Evolutionary conservation across 2,797 vertebrate genomes (phyloP).

Genomic region (Mionectes olivaceus): DNA sequence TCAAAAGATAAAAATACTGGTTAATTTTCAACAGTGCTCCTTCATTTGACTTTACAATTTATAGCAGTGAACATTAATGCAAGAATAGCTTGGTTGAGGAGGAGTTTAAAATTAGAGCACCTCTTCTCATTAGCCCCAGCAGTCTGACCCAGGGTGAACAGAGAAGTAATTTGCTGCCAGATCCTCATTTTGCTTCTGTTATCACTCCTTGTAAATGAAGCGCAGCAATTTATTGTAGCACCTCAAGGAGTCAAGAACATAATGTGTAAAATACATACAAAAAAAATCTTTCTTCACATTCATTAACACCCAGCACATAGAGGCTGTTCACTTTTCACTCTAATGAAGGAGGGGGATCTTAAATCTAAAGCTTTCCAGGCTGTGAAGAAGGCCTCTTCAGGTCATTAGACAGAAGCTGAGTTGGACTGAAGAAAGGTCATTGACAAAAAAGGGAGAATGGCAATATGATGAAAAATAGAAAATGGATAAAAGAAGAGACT

Average conservation of each 20-base stretch:
- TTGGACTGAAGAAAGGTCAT: slow-evolving; percentile 83
- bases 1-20: slow-evolving; percentile 83
- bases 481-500: slow-evolving; percentile 80
- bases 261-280: slow-evolving; percentile 89
- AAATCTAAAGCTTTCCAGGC: slow-evolving; percentile 82
- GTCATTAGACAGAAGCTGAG: slow-evolving; percentile 81
- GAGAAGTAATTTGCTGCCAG: slow-evolving; percentile 83
- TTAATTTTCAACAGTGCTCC: slow-evolving; percentile 86
- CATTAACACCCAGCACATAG: slow-evolving; percentile 84
- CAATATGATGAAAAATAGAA: slow-evolving; percentile 82
- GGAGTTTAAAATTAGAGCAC: slow-evolving; percentile 85
- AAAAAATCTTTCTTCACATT: slow-evolving; percentile 84
- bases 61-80: slow-evolving; percentile 83
- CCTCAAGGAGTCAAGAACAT: slow-evolving; percentile 94
- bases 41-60: slow-evolving; percentile 87
- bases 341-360: slow-evolving; percentile 82
- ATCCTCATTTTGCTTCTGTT: slow-evolving; percentile 84
- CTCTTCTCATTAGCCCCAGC: slow-evolving; percentile 85
- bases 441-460: slow-evolving; percentile 83
- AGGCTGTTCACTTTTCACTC: slow-evolving; percentile 83
- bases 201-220: slow-evolving; percentile 81
- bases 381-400: slow-evolving; percentile 82
- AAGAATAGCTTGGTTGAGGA: slow-evolving; percentile 83
- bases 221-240: slow-evolving; percentile 86
- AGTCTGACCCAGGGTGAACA: slow-evolving; percentile 85